Base-by-base conservation (phyloP, 2,888 invertebrate species). In the Meiosimyza platycephala region DNA sequence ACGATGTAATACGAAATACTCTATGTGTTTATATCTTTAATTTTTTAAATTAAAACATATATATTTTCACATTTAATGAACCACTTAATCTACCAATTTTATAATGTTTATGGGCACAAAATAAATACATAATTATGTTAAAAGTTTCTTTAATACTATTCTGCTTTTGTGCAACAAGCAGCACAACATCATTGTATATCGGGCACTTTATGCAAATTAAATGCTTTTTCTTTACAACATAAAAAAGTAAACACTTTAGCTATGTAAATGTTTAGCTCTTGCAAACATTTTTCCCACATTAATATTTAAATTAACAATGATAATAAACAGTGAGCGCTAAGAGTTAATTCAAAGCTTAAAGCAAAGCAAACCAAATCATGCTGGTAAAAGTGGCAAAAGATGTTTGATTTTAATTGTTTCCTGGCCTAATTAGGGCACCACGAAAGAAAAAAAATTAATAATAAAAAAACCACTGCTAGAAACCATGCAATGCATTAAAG, bases 221-320 rank as follows among this genome's bases (percentile, higher is more conserved):
- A 60, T 60, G 12, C 11, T 28, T 60, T 40, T 9, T 9, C 40
- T 40, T 9, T 40, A 40, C 59, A 15, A 28, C 33, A 22, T 9
- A 33, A 1, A 33, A 1, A 28, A 28, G 22, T 33, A 28, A 60
- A 60, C 59, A 15, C 15, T 60, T 60, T 15, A 16, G 33, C 22
- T 60, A 60, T 60, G 18, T 22, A 60, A 60, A 60, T 60, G 59
- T 33, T 60, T 15, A 9, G 33, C 64, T 40, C 64, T 22, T 22
- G 59, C 13, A 52, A 65, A 22, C 52, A 51, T 62, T 74, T 75
- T 78, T 78, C 78, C 76, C 78, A 77, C 76, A 77, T 77, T 76
- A 72, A 64, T 71, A 78, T 74, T 72, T 72, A 74, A 55, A 67
- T 55, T 16, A 55, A 55, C 40, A 40, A 40, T 40, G 40, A 40